A percentile compares a stretch with the other conserved stretches of the same genome.
These are phyloP conservation scores for Agrotis clavis DNA, from an alignment of 2,888 invertebrate species.

Conservation along the genomic window DNA sequence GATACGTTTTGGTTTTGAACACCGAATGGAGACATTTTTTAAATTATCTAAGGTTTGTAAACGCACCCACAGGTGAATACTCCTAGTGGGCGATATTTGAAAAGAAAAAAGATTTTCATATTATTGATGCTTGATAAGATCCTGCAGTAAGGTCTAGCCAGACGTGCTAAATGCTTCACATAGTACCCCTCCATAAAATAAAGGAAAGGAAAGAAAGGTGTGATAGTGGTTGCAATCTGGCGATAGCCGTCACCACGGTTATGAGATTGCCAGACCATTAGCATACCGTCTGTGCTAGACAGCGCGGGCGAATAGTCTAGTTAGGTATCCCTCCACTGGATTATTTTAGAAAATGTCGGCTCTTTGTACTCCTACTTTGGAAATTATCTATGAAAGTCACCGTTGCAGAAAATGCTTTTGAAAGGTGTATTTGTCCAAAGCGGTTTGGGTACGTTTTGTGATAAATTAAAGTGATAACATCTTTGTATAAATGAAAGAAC, in stretches of 20 bases:
- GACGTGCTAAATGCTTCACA: constrained; percentile 11
- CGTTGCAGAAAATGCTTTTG: background rate
- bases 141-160: background rate
- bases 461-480: background rate
- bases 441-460: background rate
- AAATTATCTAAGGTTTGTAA: too few species aligned
- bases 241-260: constrained; percentile 53
- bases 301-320: constrained; percentile 51
- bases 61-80: too few species aligned
- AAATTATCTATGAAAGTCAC: constrained; percentile 10
- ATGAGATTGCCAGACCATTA: constrained; percentile 71
- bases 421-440: background rate
- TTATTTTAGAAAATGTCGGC: constrained; percentile 46
- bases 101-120: too few species aligned
- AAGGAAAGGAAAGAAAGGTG: constrained; percentile 43
- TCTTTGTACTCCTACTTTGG: constrained; percentile 21
- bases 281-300: constrained; percentile 62
- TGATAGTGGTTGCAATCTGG: constrained; percentile 25
- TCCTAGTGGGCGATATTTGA: too few species aligned
- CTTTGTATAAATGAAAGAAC: too few species aligned
- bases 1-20: too few species aligned
- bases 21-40: too few species aligned
- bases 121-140: constrained; percentile 1
- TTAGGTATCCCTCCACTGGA: constrained; percentile 36
- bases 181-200: constrained; percentile 25